Evolutionary conservation across 1,140 invertebrate species (phyloP), one percentile per base, ranked within the genome.

Genomic region (Eriosoma lanigerum): DNA sequence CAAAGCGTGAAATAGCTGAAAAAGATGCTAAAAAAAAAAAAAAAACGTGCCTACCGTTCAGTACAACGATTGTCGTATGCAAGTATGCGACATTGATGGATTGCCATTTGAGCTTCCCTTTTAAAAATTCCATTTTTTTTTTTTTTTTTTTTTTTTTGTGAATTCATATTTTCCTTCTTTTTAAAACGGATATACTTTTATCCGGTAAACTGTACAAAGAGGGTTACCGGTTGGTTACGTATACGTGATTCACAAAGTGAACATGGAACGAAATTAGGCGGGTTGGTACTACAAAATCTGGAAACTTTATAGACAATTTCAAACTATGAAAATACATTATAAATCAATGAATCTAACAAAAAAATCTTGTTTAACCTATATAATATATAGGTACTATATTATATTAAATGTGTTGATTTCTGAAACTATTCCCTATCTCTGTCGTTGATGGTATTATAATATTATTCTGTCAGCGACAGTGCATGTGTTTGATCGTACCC

Each of bases 121-220:
- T 50, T n/a, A 48, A 50, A 50, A 72, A 12, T 29, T 72, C 10
- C 44, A n/a, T 50, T 50, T 72, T 72, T 68, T 46, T 72, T 29
- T 29, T n/a, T n/a, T n/a, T n/a, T n/a, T 3, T 72, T 12, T 50
- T 52, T 50, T 52, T 24, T 52, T 46, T 15, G 24, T 29, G 68
- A 72, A 72, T 72, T 72, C 48, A 24, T 72, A 24, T 72, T 50
- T 50, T 15, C 46, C 32, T 70, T 72, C 48, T 72, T 50, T 70
- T 70, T 50, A 72, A 72, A 72, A 72, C 17, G 68, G 68, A 72
- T 72, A 72, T 46, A 72, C 46, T 72, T 72, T 52, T 46, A 72
- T 72, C 68, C 68, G 68, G 46, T 72, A 52, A 72, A 72, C 17
- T 52, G 46, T 50, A 72, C 24, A 72, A 52, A 72, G 29, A 24